Percentiles rank a stretch among this genome's conserved stretches.
Conservation (phyloP, 2,113 vertebrate genomes). For the Crotalus viridis region DNA sequence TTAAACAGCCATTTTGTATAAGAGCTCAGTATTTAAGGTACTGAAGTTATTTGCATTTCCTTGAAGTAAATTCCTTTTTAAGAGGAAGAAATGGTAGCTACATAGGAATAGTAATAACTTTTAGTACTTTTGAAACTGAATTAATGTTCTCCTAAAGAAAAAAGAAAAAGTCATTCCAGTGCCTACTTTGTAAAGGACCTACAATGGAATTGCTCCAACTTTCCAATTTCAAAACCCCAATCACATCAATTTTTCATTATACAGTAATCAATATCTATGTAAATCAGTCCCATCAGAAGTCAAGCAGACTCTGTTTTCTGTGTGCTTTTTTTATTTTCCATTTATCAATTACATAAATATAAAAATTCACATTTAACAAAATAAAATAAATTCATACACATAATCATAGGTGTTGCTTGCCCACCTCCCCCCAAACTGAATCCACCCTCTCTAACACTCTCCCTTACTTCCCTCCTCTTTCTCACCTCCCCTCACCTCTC, state of each 20-base stretch:
- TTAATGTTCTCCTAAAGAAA: not conserved
- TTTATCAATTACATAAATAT: no score
- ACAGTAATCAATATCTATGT: not conserved
- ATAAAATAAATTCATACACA: no score
- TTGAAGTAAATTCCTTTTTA: not conserved
- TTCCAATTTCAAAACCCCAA: not conserved
- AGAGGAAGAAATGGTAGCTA: not conserved
- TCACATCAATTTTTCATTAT: not conserved
- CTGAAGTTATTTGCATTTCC: conserved; percentile 1
- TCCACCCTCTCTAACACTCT: no score
- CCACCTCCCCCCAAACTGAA: no score
- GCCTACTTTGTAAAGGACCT: not conserved
- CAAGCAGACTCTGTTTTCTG: not conserved
- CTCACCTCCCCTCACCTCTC: no score
- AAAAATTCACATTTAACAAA: no score
- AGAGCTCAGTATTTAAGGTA: not conserved
- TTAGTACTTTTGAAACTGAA: not conserved
- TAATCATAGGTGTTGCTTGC: no score
- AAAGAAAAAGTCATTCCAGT: not conserved
- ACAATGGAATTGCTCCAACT: not conserved
- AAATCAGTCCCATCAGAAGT: not conserved
- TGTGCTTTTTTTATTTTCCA: not conserved
- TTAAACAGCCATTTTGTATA: not conserved
- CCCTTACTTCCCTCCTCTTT: no score
- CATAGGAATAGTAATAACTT: not conserved